Evolutionary conservation across 2,797 vertebrate genomes (phyloP).

Genomic region (Lutjanus argentimaculatus): DNA sequence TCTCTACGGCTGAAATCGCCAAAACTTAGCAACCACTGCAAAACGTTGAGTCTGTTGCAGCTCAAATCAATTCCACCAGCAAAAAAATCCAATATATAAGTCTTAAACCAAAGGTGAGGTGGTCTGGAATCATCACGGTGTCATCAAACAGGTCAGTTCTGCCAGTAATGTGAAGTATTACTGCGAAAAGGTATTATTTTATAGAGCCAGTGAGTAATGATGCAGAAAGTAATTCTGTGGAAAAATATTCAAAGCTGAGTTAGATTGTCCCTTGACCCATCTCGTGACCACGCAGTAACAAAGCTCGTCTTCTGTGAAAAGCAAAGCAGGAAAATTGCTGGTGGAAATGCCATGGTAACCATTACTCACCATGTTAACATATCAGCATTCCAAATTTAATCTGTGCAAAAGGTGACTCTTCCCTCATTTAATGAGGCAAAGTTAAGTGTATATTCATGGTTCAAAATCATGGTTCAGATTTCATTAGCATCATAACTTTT

Average conservation of each 20-base stretch:
- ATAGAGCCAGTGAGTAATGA: neutral
- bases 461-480: slow-evolving; percentile 9
- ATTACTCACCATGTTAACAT: slow-evolving; percentile 11
- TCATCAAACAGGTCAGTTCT: neutral
- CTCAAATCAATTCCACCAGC: neutral
- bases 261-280: neutral
- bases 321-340: slow-evolving; percentile 4
- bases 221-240: neutral
- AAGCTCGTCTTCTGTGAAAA: slow-evolving; percentile 22
- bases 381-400: neutral
- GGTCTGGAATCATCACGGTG: neutral
- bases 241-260: slow-evolving; percentile 12
- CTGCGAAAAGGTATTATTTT: neutral
- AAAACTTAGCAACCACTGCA: neutral
- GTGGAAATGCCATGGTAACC: slow-evolving; percentile 23
- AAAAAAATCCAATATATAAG: neutral
- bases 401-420: slow-evolving; percentile 7
- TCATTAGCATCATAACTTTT: neutral
- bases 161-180: too few relatives aligned
- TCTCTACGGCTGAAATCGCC: too few relatives aligned
- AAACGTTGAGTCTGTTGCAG: neutral
- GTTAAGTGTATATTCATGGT: neutral
- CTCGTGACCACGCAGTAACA: slow-evolving; percentile 24
- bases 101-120: neutral
- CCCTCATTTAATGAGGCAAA: neutral